These are phyloP conservation scores for Coelopa frigida DNA, from an alignment of 1,140 invertebrate species.

Conservation along the genomic window DNA sequence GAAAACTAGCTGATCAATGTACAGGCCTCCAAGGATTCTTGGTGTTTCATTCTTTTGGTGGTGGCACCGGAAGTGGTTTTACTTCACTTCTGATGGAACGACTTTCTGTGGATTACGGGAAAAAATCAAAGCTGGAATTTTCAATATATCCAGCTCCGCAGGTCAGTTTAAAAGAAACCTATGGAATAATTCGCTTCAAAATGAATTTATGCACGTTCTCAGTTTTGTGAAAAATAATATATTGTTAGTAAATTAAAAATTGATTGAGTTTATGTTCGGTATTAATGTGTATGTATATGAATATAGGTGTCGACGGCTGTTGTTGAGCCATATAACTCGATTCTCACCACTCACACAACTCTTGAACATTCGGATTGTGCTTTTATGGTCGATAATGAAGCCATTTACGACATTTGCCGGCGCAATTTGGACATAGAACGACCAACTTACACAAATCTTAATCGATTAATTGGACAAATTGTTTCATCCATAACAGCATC, in stretches of 20 bases:
- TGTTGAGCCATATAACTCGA: slow-evolving; percentile 85
- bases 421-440: slow-evolving; percentile 81
- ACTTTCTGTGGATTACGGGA: slow-evolving; percentile 81
- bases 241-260: neutral
- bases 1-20: slow-evolving; percentile 79
- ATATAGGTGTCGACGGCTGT: slow-evolving; percentile 70
- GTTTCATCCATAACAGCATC: slow-evolving; percentile 83
- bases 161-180: slow-evolving; percentile 8
- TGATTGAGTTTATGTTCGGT: neutral
- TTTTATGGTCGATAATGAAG: slow-evolving; percentile 84
- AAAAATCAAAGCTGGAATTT: slow-evolving; percentile 85
- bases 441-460: slow-evolving; percentile 73
- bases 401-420: slow-evolving; percentile 86
- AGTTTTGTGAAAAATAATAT: neutral
- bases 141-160: slow-evolving; percentile 85
- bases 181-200: neutral
- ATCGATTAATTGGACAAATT: slow-evolving; percentile 76
- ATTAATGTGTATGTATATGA: neutral
- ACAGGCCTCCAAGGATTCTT: slow-evolving; percentile 81
- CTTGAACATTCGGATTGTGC: slow-evolving; percentile 80
- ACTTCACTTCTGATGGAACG: slow-evolving; percentile 82
- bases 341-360: slow-evolving; percentile 72
- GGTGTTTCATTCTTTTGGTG: slow-evolving; percentile 84
- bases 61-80: slow-evolving; percentile 83
- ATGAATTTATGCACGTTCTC: neutral